These are phyloP conservation scores for Luperina nickerlii DNA, from an alignment of 2,888 invertebrate genomes.

Conservation along the genomic window DNA sequence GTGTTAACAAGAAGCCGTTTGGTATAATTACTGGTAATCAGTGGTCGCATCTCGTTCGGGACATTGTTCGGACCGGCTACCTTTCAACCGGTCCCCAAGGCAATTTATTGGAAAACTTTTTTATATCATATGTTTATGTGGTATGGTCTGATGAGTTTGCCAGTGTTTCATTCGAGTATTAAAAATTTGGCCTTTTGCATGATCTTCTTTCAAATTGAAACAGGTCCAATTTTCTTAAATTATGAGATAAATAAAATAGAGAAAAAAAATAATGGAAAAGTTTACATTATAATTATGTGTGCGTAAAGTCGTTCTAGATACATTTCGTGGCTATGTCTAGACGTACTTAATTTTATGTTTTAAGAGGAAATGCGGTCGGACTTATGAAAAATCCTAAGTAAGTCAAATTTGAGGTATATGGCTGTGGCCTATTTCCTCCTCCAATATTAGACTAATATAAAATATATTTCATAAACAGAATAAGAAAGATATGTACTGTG, in stretches of 20 bases:
- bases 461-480: too few species aligned
- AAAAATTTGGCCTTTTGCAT: not conserved
- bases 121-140: conserved; percentile 16
- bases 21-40: conserved; percentile 67
- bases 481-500: too few species aligned
- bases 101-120: conserved; percentile 59
- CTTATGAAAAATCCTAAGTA: too few species aligned
- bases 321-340: conserved; percentile 32
- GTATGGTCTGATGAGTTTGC: conserved; percentile 18
- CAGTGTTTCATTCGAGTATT: not conserved
- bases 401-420: too few species aligned
- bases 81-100: conserved; percentile 46
- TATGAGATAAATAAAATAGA: not conserved
- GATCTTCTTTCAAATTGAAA: not conserved
- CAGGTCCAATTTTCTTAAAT: too few species aligned
- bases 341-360: conserved; percentile 38
- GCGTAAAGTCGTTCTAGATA: not conserved
- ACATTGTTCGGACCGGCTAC: conserved; percentile 61
- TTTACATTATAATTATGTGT: not conserved
- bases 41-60: conserved; percentile 59
- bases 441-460: too few species aligned
- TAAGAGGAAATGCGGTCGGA: too few species aligned
- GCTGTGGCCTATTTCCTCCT: too few species aligned
- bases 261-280: rapidly evolving
- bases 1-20: conserved; percentile 68